These are phyloP conservation scores for Origma solitaria DNA, from an alignment of 2,113 vertebrate species.

Conservation along the genomic window DNA sequence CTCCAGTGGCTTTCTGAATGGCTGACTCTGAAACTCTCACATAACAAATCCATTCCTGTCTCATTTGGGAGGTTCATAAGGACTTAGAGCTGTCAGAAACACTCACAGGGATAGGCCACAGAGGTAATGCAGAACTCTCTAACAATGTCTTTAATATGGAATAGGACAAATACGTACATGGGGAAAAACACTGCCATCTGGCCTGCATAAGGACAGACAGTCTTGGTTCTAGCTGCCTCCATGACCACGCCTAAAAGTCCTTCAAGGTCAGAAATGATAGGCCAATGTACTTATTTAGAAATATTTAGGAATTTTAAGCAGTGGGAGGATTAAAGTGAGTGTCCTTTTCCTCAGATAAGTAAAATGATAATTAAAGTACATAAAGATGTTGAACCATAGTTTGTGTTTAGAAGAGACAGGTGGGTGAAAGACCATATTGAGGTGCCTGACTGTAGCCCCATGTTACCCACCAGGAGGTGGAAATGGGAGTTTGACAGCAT, in stretches of 20 bases:
- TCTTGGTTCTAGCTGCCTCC: not conserved
- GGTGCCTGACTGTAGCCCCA: accelerated
- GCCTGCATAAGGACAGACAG: not conserved
- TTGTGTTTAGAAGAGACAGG: not conserved
- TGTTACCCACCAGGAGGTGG: not conserved
- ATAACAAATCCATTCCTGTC: not conserved
- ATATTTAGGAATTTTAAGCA: not conserved
- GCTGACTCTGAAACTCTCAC: not conserved
- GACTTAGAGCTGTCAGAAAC: not conserved
- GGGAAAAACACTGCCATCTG: not conserved
- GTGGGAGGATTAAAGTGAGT: not conserved
- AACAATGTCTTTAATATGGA: not conserved
- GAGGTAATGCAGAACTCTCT: not conserved
- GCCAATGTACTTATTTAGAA: not conserved
- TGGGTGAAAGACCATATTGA: not conserved
- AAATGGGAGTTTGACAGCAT: not conserved
- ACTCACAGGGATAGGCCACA: not conserved
- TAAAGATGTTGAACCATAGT: not conserved
- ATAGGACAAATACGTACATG: not conserved
- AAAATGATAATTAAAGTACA: not conserved
- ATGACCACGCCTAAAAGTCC: not conserved
- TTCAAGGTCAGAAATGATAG: not conserved
- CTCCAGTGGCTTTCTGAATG: not conserved
- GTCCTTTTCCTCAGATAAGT: not conserved
- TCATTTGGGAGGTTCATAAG: accelerated